Percentiles rank a stretch among this genome's conserved stretches.
Evolutionary conservation across 1,140 invertebrate species (phyloP).

Genomic region (Bombus pyrosoma): DNA sequence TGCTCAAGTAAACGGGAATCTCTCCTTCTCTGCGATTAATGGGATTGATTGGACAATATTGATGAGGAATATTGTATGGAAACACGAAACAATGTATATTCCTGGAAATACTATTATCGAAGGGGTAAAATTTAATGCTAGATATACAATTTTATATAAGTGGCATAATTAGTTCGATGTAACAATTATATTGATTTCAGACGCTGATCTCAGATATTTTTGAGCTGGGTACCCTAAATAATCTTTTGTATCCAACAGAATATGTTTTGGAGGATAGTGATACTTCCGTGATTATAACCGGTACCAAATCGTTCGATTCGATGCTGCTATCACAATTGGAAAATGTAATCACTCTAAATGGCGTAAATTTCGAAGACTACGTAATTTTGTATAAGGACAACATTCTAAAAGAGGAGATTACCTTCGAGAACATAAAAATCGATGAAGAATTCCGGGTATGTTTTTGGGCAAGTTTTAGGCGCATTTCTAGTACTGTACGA

Average conservation of each 20-base stretch:
- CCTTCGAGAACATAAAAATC: constrained; percentile 71
- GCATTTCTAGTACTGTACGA: neutral
- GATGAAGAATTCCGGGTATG: constrained; percentile 61
- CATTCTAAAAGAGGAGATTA: constrained; percentile 62
- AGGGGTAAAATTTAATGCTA: constrained; percentile 53
- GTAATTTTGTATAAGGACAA: constrained; percentile 61
- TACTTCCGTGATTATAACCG: constrained; percentile 40
- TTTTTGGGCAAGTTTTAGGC: neutral
- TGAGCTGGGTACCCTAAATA: constrained; percentile 59
- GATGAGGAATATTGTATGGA: constrained; percentile 69
- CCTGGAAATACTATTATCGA: constrained; percentile 60
- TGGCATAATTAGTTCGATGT: neutral
- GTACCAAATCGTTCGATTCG: constrained; percentile 64
- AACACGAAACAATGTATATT: constrained; percentile 60
- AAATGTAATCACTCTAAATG: constrained; percentile 64
- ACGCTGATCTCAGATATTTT: constrained; percentile 52
- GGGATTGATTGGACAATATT: constrained; percentile 63
- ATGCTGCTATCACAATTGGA: constrained; percentile 48
- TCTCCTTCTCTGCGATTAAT: constrained; percentile 64
- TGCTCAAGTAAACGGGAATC: constrained; percentile 57
- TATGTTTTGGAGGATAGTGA: constrained; percentile 55
- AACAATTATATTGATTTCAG: constrained; percentile 38
- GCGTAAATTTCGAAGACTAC: constrained; percentile 66
- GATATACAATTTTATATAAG: too few species aligned
- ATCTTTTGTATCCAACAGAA: constrained; percentile 67